These are phyloP conservation scores for Psittacula cyanocephala DNA, from an alignment of 2,113 vertebrate genomes.

Conservation along the genomic window DNA sequence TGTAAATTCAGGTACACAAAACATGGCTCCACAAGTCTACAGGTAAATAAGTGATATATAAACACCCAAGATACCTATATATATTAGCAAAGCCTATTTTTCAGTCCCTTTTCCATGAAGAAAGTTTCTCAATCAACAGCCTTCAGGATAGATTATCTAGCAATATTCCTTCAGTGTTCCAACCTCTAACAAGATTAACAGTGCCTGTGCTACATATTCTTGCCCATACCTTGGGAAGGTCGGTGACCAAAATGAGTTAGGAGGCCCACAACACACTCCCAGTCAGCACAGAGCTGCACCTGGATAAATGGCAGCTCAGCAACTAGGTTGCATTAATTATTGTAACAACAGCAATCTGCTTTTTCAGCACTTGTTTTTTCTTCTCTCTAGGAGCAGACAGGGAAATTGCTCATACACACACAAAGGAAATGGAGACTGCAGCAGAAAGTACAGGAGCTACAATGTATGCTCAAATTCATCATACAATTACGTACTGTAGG, in stretches of 20 bases:
- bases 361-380: background rate
- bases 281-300: background rate
- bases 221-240: background rate
- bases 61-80: background rate
- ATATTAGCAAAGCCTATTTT: background rate
- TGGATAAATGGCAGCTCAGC: background rate
- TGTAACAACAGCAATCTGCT: background rate
- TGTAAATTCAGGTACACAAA: background rate
- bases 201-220: background rate
- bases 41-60: background rate
- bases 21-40: background rate
- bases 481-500: background rate
- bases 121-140: background rate
- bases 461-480: background rate
- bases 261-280: rapidly evolving
- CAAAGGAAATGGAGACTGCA: background rate
- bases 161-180: background rate
- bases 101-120: background rate
- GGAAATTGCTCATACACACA: background rate
- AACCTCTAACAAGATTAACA: background rate
- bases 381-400: background rate
- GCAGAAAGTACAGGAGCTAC: background rate
- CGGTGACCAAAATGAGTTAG: background rate
- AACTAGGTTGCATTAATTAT: background rate
- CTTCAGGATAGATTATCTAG: background rate